Conservation (phyloP, 2,888 invertebrate species). For the Marasmarcha lunaedactyla region DNA sequence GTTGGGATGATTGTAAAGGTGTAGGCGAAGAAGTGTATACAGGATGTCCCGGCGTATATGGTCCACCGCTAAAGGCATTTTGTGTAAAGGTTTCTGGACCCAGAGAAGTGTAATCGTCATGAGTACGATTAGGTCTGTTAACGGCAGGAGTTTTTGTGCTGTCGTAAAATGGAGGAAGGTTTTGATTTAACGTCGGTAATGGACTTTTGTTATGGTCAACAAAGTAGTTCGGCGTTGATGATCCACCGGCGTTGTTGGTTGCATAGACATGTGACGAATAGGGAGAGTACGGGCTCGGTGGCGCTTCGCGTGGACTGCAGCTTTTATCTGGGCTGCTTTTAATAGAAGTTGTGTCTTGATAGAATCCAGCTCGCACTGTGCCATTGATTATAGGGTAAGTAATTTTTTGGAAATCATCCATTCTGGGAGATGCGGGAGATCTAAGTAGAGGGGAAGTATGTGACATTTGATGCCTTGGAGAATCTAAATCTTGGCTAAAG, state of each 20-base stretch:
- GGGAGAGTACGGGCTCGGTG: slow-evolving; percentile 60
- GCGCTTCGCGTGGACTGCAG: slow-evolving; percentile 82
- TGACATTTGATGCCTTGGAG: slow-evolving; percentile 79
- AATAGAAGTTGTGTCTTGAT: slow-evolving; percentile 87
- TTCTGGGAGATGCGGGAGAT: slow-evolving; percentile 83
- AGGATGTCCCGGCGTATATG: slow-evolving; percentile 45
- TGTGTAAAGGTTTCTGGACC: slow-evolving; percentile 68
- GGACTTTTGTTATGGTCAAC: slow-evolving; percentile 59
- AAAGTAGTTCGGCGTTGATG: slow-evolving; percentile 51
- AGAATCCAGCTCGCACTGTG: slow-evolving; percentile 87
- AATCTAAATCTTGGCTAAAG: slow-evolving; percentile 82
- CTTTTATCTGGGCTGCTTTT: slow-evolving; percentile 88
- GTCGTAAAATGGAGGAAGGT: slow-evolving; percentile 72
- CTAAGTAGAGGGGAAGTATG: slow-evolving; percentile 79
- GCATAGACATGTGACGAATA: slow-evolving; percentile 62
- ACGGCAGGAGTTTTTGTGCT: slow-evolving; percentile 58
- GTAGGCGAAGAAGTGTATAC: slow-evolving; percentile 43
- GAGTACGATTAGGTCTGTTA: slow-evolving; percentile 55
- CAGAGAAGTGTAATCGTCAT: slow-evolving; percentile 68
- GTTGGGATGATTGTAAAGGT: slow-evolving; percentile 39
- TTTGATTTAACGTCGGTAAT: slow-evolving; percentile 50
- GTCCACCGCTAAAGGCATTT: slow-evolving; percentile 47
- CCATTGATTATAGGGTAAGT: slow-evolving; percentile 83
- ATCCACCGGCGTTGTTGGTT: slow-evolving; percentile 37
- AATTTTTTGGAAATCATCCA: slow-evolving; percentile 77